Percentiles rank a stretch among this genome's conserved stretches.
Evolutionary conservation across 2,113 vertebrate species (phyloP).

Genomic region (Pantherophis guttatus): DNA sequence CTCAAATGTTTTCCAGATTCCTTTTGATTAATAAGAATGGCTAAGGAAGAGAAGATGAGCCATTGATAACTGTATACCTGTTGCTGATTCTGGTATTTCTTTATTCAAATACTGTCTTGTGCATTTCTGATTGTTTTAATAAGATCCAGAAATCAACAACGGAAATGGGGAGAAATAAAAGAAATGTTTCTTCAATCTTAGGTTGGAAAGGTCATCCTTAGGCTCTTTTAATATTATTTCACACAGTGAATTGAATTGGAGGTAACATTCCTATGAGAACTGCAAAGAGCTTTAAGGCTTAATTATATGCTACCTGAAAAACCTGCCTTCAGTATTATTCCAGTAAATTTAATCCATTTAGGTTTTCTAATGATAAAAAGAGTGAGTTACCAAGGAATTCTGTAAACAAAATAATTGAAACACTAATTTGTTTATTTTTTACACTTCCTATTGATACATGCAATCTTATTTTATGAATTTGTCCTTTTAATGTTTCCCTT

Average conservation of each 20-base stretch:
- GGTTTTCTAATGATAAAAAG: conserved; percentile 42
- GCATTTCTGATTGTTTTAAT: not conserved
- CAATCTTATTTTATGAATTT: conserved; percentile 21
- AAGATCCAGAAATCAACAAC: not conserved
- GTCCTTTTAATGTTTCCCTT: conserved; percentile 27
- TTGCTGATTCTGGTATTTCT: too few species aligned
- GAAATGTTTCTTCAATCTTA: too few species aligned
- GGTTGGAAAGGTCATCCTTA: not conserved
- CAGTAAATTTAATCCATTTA: conserved; percentile 44
- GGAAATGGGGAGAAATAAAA: not conserved
- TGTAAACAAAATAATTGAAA: conserved; percentile 51
- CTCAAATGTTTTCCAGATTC: too few species aligned
- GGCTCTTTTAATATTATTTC: not conserved
- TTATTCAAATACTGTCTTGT: not conserved
- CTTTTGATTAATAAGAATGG: too few species aligned
- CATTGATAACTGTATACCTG: too few species aligned
- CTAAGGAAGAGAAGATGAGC: too few species aligned
- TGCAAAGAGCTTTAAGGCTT: not conserved
- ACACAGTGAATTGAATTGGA: not conserved
- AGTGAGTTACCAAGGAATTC: conserved; percentile 51
- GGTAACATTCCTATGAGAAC: not conserved
- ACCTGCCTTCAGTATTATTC: conserved; percentile 22
- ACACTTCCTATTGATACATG: conserved; percentile 45
- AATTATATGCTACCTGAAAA: conserved; percentile 42
- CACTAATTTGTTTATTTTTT: conserved; percentile 51